These are phyloP conservation scores for Cephus nigrinus DNA, from an alignment of 2,888 invertebrate species.

Conservation along the genomic window DNA sequence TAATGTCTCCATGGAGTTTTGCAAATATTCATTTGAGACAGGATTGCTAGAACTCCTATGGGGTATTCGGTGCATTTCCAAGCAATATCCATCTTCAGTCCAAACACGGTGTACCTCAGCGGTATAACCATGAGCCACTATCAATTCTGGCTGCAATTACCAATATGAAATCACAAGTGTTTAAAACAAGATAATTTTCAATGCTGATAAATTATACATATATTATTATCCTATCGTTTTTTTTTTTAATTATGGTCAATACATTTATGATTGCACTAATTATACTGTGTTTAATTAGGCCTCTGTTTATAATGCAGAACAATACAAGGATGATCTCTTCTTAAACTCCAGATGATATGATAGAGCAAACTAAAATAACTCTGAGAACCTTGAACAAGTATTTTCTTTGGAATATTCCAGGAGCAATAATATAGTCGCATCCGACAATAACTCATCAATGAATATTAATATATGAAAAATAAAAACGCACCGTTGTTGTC, in stretches of 20 bases:
- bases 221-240: not conserved
- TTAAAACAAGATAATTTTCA: not conserved
- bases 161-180: not conserved
- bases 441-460: not conserved
- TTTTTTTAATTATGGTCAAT: not conserved
- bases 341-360: not conserved
- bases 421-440: too few species aligned
- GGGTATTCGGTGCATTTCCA: slow-evolving; percentile 66
- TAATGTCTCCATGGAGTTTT: not conserved
- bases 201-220: not conserved
- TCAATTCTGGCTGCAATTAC: slow-evolving; percentile 65
- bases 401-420: not conserved
- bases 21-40: not conserved
- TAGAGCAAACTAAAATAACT: not conserved
- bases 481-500: not conserved
- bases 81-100: slow-evolving; percentile 67
- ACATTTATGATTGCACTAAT: not conserved
- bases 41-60: not conserved
- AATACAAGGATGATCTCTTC: not conserved
- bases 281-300: too few species aligned
- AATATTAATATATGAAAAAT: not conserved
- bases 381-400: not conserved
- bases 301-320: not conserved
- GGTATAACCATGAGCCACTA: slow-evolving; percentile 64
- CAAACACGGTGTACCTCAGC: slow-evolving; percentile 65